These are phyloP conservation scores for Acrocephalus scirpaceus DNA, from an alignment of 2,797 vertebrate species.

Conservation along the genomic window DNA sequence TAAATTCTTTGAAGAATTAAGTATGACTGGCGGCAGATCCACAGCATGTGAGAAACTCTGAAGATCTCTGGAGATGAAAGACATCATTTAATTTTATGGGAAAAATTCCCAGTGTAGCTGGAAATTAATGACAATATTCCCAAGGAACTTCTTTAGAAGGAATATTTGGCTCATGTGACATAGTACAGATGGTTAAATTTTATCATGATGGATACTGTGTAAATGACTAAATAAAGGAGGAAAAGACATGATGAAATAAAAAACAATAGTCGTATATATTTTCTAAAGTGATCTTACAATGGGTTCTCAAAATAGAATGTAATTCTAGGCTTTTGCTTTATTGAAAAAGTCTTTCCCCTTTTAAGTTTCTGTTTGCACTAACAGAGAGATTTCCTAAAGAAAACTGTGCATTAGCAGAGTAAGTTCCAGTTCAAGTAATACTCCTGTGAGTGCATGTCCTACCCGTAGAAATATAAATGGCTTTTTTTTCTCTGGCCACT, in stretches of 20 bases:
- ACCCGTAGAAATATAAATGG: not conserved
- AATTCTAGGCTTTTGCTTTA: not conserved
- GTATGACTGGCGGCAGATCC: not conserved
- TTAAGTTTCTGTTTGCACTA: not conserved
- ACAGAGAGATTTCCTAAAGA: not conserved
- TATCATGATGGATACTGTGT: not conserved
- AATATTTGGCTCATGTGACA: not conserved
- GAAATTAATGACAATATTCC: slow-evolving; percentile 34
- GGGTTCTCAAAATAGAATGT: not conserved
- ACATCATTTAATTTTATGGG: not conserved
- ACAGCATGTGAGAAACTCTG: not conserved
- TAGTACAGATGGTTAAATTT: not conserved
- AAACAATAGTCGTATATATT: not conserved
- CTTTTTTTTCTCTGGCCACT: not conserved
- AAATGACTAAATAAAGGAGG: not conserved
- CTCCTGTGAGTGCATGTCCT: not conserved
- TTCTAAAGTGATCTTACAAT: not conserved
- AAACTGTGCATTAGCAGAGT: not conserved
- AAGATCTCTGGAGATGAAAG: slow-evolving; percentile 16
- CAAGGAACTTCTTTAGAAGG: not conserved
- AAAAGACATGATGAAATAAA: not conserved
- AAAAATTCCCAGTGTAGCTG: slow-evolving; percentile 3
- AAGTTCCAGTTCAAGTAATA: not conserved
- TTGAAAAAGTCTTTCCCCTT: not conserved
- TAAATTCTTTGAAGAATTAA: not conserved